Evolutionary conservation across 2,797 vertebrate genomes (phyloP).

Genomic region (Sciurus carolinensis): DNA sequence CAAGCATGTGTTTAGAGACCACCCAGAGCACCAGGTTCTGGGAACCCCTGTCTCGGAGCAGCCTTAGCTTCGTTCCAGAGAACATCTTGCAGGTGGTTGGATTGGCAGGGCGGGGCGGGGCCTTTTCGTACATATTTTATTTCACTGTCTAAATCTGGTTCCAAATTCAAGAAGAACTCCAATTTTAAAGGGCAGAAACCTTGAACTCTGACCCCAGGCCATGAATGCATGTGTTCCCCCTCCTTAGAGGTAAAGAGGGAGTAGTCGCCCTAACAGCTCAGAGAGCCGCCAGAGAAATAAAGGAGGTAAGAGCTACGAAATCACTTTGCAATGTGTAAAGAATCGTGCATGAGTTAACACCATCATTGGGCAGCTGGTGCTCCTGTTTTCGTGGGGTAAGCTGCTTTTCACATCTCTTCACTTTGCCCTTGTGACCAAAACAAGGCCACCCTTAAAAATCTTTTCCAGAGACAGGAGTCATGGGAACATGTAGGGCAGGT

Average conservation of each 20-base stretch:
- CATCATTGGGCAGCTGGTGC: fast-evolving
- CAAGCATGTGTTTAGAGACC: background rate
- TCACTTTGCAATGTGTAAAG: background rate
- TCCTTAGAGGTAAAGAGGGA: background rate
- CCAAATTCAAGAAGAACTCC: background rate
- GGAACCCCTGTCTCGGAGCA: background rate
- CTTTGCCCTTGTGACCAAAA: slow-evolving; percentile 1
- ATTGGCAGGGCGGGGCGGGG: too few species aligned
- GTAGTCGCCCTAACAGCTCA: background rate
- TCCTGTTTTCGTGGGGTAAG: background rate
- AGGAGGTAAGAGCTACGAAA: background rate
- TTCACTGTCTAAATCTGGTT: background rate
- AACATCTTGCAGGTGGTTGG: background rate
- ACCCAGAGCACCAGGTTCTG: background rate
- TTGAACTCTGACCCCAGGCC: background rate
- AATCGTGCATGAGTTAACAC: too few species aligned
- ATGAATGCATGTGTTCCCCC: background rate
- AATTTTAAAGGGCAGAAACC: background rate
- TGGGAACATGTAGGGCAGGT: background rate
- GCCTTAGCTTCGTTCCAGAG: background rate
- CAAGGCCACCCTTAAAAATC: background rate
- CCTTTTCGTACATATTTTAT: background rate
- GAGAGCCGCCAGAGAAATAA: background rate
- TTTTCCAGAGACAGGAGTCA: background rate
- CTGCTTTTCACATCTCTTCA: background rate